phyloP scores from a whole-genome alignment of 2,797 vertebrate species.

The Helicolenus hilgendorfi region DNA sequence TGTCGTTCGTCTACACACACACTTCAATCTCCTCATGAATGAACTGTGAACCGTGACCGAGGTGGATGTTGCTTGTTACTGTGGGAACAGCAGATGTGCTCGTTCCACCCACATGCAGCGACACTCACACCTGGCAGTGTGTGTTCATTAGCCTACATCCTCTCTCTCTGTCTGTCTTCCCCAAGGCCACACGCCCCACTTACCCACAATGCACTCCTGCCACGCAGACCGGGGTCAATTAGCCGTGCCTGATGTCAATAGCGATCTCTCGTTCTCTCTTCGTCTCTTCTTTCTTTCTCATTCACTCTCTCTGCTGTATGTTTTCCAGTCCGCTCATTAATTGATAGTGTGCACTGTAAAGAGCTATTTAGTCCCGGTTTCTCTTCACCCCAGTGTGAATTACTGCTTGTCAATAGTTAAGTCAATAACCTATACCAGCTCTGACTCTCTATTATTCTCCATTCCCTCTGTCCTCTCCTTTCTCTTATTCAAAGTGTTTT shows the following conservation, averaged over 20 bases:
- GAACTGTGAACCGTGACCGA: slow-evolving; percentile 75
- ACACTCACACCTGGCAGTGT: slow-evolving; percentile 76
- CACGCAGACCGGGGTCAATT: slow-evolving; percentile 78
- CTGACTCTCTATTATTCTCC: slow-evolving; percentile 25
- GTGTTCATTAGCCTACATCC: slow-evolving; percentile 82
- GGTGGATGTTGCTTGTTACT: slow-evolving; percentile 72
- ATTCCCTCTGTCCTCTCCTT: not conserved
- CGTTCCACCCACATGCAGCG: slow-evolving; percentile 5
- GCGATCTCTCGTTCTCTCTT: slow-evolving; percentile 37
- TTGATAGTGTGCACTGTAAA: slow-evolving; percentile 35
- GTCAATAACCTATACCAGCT: slow-evolving; percentile 52
- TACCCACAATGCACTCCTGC: slow-evolving; percentile 85
- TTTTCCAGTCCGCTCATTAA: slow-evolving; percentile 21
- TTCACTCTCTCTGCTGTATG: not conserved
- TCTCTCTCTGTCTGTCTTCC: slow-evolving; percentile 53
- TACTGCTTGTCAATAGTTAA: slow-evolving; percentile 44
- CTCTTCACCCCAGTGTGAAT: slow-evolving; percentile 14
- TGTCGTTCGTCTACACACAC: not conserved
- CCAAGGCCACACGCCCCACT: slow-evolving; percentile 83
- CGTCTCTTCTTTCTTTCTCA: not conserved
- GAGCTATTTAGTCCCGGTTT: slow-evolving; percentile 31
- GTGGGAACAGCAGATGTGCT: slow-evolving; percentile 81
- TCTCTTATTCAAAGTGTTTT: not conserved
- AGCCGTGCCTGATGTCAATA: slow-evolving; percentile 75
- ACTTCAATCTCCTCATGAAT: slow-evolving; percentile 55